Base-by-base conservation (phyloP, 2,113 vertebrate species). In the Sylvia atricapilla region DNA sequence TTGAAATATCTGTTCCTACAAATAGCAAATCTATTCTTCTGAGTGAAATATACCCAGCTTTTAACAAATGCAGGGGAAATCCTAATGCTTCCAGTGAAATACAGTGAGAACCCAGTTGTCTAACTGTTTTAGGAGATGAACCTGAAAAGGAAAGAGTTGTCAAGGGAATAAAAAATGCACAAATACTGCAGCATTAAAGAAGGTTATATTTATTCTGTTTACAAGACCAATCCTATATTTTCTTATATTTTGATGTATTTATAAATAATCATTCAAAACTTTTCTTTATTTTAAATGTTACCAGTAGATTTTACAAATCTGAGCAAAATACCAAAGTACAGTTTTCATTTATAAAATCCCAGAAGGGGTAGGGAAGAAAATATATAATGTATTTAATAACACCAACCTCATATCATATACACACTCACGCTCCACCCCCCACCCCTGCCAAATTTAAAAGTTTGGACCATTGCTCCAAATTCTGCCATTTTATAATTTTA, bases 371-470 rank as follows among this genome's bases (percentile, higher is more conserved):
- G 28, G 11, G 11, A 53, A 58, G 30, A 44, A 69, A 47, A 22
- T 10, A 15, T 43, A 15, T 27, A 15, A 41, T 27, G 14, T 60
- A 33, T 76, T 79, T 47, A 63, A 73, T 50, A 90, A 52, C 37
- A 62, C 8, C 8, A 46, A 8, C 1, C 10, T 46, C 25, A 25
- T 30, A 44, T 31, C 11, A 19, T 8, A 44, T 5, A 31, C 20
- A 10, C 23, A 72, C 3, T 15, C 20, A 13, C 24, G 17, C 21
- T 47, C 12, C 41, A 20, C 5, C 2, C 35, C 13, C 23, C 22
- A 3, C 27, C 17, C 18, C 11, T 1, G n/a, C 22, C n/a, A 10
- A 31, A 43, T 6, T 7, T 13, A 6, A 20, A 27, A 53, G 0
- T 37, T 76, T 31, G 11, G n/a, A 33, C 53, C n/a, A 31, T 41